Evolutionary conservation across 1,140 invertebrate genomes (phyloP), one percentile per base, ranked within the genome.

Genomic region (Monomorium pharaonis): DNA sequence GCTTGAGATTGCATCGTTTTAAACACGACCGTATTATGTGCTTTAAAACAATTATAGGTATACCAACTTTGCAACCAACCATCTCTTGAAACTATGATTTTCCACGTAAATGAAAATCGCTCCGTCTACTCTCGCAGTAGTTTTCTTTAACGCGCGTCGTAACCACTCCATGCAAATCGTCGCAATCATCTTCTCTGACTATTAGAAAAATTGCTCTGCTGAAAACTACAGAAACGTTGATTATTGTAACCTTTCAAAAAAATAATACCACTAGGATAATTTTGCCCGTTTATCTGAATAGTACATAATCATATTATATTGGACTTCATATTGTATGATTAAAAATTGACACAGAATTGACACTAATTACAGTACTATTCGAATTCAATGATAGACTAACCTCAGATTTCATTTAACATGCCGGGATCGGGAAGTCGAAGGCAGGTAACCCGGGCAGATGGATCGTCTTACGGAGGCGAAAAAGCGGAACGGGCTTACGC

Each of bases 401-500:
- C 86, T 63, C 51, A 16, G 14, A 16, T 86, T 85, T 86, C 77
- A 89, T 89, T n/a, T 89, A 86, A 54, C 77, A 76, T 51, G 62
- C 42, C 56, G 70, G 47, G 84, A 76, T 89, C 47, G 83, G 70
- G 27, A 89, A 84, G 84, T 89, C 76, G 80, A 76, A 30, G 70
- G 27, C 75, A 81, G 88, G 72, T 89, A 83, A 84, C 76, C 60
- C 44, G 70, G 67, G 77, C 63, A 88, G 78, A 56, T 56, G 37
- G 62, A 76, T 85, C 62, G 87, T 86, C 87, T 87, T 84, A 44
- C 24, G 21, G 37, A 69, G 75, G 54, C 58, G 85, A 90, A 89
- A 90, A 90, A 85, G 63, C 78, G 44, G 70, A 88, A 81, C 84
- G 77, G 86, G 87, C 76, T 88, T 88, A 85, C 72, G 86, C 77